Evolutionary conservation across 2,113 vertebrate species (phyloP), one percentile per base, ranked within the genome.

Genomic region (Sylvia atricapilla): DNA sequence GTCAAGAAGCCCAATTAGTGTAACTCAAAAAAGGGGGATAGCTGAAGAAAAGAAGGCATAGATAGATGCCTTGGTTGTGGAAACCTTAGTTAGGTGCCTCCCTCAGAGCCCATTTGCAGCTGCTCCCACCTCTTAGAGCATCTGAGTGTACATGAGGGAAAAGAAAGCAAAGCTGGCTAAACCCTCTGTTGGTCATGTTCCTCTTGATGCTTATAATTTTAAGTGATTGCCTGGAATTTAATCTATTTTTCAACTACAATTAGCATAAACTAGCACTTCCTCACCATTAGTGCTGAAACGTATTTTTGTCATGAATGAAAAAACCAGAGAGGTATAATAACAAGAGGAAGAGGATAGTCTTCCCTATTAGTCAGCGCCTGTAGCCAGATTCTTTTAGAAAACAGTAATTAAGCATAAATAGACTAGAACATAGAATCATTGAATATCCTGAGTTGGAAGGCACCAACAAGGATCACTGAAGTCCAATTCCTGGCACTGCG

Each of bases 371-470:
- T 89, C 83, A 89, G 55, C 60, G 58, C 33, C 31, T 58, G n/a
- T n/a, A 78, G 63, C 33, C 47, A 77, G 39, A 35, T 69, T 84
- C 28, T 79, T 87, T 79, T 39, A 85, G 64, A 92, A 95, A 94
- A 91, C 44, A 94, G 33, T 93, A 92, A 91, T 93, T 89, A 92
- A 72, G 28, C 53, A 68, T 55, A 68, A 94, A 78, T 44, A 90
- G 76, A 84, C 91, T 74, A 28, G 50, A 55, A 31, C 47, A 55
- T 62, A 83, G 70, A 76, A 43, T 69, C 18, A 62, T 19, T 49
- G 31, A 69, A 23, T 43, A 43, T 55, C 18, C 41, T 43, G 41
- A 28, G 37, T 24, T 70, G 11, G 35, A 69, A 77, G 56, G 35
- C 8, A 84, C 41, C 79, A 49, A 31, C 25, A 43, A 55, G 31